Evolutionary conservation across 2,797 vertebrate genomes (phyloP), one percentile per base, ranked within the genome.

Genomic region (Halcyon smyrnensis): DNA sequence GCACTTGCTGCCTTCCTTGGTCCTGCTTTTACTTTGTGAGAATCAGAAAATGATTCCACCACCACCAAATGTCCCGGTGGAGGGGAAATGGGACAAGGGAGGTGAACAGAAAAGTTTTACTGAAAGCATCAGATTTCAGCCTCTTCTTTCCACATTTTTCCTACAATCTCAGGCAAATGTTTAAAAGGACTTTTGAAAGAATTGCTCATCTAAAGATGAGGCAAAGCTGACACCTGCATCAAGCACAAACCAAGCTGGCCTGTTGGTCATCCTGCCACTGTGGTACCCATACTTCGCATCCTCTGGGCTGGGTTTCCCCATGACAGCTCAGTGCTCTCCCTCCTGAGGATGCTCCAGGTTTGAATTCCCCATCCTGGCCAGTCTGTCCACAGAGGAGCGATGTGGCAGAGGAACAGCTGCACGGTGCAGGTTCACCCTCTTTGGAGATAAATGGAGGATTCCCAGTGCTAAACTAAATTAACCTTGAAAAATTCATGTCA

Each of bases 401-500:
- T 7, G 45, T 25, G 59, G 69, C 37, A 19, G 37, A 6, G 43
- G 11, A 19, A 12, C 34, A 77, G 30, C 60, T 56, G 37, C 12
- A 12, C 2, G 6, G 17, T 3, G 1, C 1, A 6, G 1, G 12
- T 5, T 91, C 75, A 37, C 36, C 15, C 56, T 76, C 77, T 21
- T 27, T 3, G 1, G 80, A 69, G 46, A 41, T n/a, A 67, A 51
- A 59, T 7, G 34, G 70, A 84, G 74, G n/a, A 65, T 51, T 87
- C 67, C 53, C 51, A 24, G 43, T 28, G 56, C 82, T 74, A 12
- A 94, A 57, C 74, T 56, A 95, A 97, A 97, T 94, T 96, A 95
- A 96, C 94, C 92, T 96, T 93, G 92, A 89, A 90, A 95, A 92
- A 87, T 79, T 84, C 56, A 80, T 96, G 88, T 94, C 93, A 94